These are phyloP conservation scores for Clitarchus hookeri DNA, from an alignment of 2,888 invertebrate genomes.

Conservation along the genomic window DNA sequence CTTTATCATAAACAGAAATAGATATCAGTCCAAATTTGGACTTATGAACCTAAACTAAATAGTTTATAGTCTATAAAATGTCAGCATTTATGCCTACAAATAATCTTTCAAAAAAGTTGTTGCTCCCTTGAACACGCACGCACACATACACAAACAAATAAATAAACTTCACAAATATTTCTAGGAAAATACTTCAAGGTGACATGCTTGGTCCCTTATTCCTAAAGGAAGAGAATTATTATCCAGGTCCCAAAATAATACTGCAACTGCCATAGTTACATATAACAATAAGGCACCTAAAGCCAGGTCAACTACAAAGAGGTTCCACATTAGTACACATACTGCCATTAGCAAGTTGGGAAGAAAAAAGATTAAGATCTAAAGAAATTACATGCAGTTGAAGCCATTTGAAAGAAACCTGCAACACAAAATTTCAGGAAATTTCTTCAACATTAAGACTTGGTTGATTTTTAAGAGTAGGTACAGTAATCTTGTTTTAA, in stretches of 20 bases:
- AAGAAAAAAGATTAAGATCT: background rate
- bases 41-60: background rate
- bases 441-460: background rate
- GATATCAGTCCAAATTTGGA: background rate
- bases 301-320: background rate
- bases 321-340: background rate
- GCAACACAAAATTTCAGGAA: background rate
- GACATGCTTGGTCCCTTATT: background rate
- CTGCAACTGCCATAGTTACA: background rate
- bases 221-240: background rate
- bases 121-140: slow-evolving; percentile 6
- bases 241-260: slow-evolving; percentile 1
- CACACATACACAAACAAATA: background rate
- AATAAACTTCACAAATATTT: background rate
- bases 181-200: background rate
- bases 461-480: background rate
- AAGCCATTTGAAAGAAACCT: background rate
- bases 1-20: too few species aligned
- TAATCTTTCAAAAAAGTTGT: background rate
- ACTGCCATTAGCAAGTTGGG: background rate
- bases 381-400: background rate
- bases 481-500: background rate
- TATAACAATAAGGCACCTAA: background rate
- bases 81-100: background rate
- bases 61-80: background rate